These are phyloP conservation scores for Eudemis profundana DNA, from an alignment of 2,888 invertebrate genomes.

Conservation along the genomic window DNA sequence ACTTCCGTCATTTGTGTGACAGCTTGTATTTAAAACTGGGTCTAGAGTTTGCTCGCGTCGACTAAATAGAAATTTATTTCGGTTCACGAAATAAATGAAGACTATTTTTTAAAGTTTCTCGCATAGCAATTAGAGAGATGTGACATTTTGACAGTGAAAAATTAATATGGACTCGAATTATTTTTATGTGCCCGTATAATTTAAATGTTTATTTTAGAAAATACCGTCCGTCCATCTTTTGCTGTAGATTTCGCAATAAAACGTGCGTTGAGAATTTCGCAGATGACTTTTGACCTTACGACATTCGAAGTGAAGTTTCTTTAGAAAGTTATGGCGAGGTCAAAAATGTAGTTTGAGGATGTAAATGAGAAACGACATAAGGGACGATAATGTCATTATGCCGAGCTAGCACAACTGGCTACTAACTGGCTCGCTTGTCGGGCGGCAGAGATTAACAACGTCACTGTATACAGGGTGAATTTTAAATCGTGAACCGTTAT, in stretches of 20 bases:
- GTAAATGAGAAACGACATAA: too few species aligned
- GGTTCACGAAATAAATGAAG: neutral
- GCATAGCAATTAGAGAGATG: neutral
- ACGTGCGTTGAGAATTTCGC: neutral
- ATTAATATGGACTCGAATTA: neutral
- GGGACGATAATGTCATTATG: too few species aligned
- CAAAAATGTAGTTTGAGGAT: neutral
- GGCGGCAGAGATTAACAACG: too few species aligned
- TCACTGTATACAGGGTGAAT: too few species aligned
- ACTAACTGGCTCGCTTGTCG: too few species aligned
- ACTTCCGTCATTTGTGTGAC: too few species aligned
- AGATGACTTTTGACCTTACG: conserved; percentile 5
- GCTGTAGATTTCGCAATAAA: neutral
- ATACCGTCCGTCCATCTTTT: neutral
- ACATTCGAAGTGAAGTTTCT: neutral
- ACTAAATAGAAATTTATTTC: neutral
- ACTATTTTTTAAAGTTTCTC: neutral
- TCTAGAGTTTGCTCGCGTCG: too few species aligned
- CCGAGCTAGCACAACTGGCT: too few species aligned
- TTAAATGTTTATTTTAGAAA: neutral
- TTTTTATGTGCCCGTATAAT: neutral
- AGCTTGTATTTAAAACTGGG: too few species aligned
- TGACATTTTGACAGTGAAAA: neutral
- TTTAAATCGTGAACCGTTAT: too few species aligned
- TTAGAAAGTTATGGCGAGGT: conserved; percentile 8